Percentiles rank a stretch among this genome's conserved stretches.
These are phyloP conservation scores for Drosophila longiperda DNA, from an alignment of 2,888 invertebrate species.

Conservation along the genomic window DNA sequence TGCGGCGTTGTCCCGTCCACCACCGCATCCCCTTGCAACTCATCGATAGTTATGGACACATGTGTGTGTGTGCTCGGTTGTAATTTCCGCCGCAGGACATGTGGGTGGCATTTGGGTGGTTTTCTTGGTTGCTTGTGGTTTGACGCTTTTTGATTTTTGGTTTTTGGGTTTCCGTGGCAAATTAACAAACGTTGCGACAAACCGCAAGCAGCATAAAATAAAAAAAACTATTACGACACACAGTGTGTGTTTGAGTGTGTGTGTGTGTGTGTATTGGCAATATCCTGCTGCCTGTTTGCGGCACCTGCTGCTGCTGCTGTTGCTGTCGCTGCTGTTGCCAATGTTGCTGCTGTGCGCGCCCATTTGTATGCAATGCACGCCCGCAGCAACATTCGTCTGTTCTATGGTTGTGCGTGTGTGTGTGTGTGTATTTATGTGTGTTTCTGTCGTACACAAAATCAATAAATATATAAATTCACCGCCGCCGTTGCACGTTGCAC, in stretches of 20 bases:
- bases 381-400: constrained; percentile 23
- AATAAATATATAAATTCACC: constrained; percentile 70
- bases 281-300: constrained; percentile 67
- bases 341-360: constrained; percentile 57
- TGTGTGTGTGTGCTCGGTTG: constrained; percentile 29
- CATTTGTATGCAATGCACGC: constrained; percentile 74
- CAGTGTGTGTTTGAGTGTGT: constrained; percentile 13
- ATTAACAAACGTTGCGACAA: constrained; percentile 79
- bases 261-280: constrained; percentile 24
- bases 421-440: constrained; percentile 4
- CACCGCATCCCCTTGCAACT: background rate
- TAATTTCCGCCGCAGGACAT: constrained; percentile 67
- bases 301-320: constrained; percentile 54
- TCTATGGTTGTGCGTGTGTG: constrained; percentile 7
- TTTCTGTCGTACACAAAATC: constrained; percentile 54
- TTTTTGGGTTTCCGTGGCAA: constrained; percentile 71
- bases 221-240: constrained; percentile 55
- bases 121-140: constrained; percentile 1
- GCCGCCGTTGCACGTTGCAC: constrained; percentile 10
- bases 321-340: constrained; percentile 11
- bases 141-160: constrained; percentile 38
- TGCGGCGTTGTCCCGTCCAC: no score
- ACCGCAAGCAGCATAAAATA: constrained; percentile 51
- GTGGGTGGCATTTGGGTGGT: constrained; percentile 33
- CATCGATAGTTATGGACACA: constrained; percentile 50